Base-by-base conservation (phyloP, 2,797 vertebrate genomes). In the Meriones psammophilus region DNA sequence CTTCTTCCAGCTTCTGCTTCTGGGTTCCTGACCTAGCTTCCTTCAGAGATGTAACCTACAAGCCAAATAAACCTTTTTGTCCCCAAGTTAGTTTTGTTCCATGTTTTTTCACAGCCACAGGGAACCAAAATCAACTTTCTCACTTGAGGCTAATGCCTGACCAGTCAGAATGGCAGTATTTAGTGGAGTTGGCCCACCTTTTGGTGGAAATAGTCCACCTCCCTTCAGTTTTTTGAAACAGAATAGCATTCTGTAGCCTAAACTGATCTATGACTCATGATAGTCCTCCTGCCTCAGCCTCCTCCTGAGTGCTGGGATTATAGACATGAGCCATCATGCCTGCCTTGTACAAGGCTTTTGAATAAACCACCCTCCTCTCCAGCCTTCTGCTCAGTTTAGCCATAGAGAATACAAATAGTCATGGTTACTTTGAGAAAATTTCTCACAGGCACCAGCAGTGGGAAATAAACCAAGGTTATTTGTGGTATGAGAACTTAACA, bases 401-500 rank as follows among this genome's bases (percentile, higher is more conserved):
- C 68, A 92, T 28, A 94, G 80, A 97, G 95, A 84, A 89, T 79
- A 54, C 56, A 93, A 66, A 93, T 20, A 73, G 46, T 91, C 58
- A 56, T 56, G 58, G 62, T 86, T 93, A 86, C 83, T 96, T 90
- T 93, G 92, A 93, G 66, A 89, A 93, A 76, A 94, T 92, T 56
- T 95, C 81, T 69, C 80, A 81, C 54, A 92, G 76, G 69, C 89
- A 91, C 60, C 69, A 95, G 84, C 18, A 77, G 39, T 60, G 42
- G 50, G 33, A 96, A 96, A 90, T 86, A 97, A 94, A 71, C 28
- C 64, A 83, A 85, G 36, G 28, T 54, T 93, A 92, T 86, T 85
- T 96, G 83, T 86, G 77, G 78, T 24, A 96, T 83, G 66, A 90
- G 78, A 95, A 90, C 58, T 81, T 92, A 94, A 95, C 96, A 73